Evolutionary conservation across 2,113 vertebrate species (phyloP), one percentile per base, ranked within the genome.

Genomic region (Erinaceus europaeus): DNA sequence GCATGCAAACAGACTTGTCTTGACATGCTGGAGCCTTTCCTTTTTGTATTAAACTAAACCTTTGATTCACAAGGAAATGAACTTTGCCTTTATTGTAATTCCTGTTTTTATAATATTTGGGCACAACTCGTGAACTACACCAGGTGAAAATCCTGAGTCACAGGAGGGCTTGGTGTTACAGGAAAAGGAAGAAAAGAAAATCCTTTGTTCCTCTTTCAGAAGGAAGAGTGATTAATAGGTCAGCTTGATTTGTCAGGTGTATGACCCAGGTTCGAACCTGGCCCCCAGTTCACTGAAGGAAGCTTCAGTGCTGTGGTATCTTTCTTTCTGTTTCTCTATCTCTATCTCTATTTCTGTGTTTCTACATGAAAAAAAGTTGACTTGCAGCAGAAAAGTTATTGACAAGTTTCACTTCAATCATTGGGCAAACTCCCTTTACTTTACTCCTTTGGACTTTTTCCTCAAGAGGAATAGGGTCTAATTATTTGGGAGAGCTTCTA

Each of bases 21-120:
- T 81, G n/a, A 79, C 81, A 32, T 74, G 74, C 80, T 78, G 44
- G 40, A 73, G n/a, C 6, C 84, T 90, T 82, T 89, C 48, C 48
- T 75, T 83, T 92, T 27, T 44, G 81, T 73, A 73, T 15, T 44
- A 71, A 91, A 90, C n/a, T 15, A 52, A 84, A 84, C 17, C 52
- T 96, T 42, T 84, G 86, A 50, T 65, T 93, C 86, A 92, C 75
- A 62, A 36, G 72, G 90, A 94, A 95, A 64, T 84, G 82, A 71
- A 89, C 20, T 32, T 74, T 44, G 69, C 44, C 59, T 91, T 90
- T 90, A 84, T 71, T 86, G 48, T 75, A 86, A 62, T 48, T 68
- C 25, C 1, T 42, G 36, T 90, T 91, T 93, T 81, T 32, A 32
- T 73, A 50, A 65, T 38, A 15, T 84, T 79, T 90, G 36, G 34